phyloP scores from a whole-genome alignment of 2,797 vertebrate genomes.

The Myotis vivesi region DNA sequence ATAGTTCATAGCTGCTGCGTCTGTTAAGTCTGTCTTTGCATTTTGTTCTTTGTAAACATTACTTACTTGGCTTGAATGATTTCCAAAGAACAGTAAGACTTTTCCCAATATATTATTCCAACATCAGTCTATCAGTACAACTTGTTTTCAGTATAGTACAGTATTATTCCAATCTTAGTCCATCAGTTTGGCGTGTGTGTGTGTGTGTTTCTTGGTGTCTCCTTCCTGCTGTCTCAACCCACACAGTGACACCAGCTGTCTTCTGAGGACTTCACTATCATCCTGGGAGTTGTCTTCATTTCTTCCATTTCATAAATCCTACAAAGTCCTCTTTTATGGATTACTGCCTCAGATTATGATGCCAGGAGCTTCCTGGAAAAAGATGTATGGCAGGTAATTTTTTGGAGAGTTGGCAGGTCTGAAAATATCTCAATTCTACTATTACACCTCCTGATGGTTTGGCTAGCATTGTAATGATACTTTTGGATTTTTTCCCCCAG shows the following conservation, averaged over 20 bases:
- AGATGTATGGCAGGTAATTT: not conserved
- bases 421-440: slow-evolving; percentile 38
- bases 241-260: too few relatives aligned
- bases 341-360: not conserved
- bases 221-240: too few relatives aligned
- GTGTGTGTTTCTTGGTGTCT: too few relatives aligned
- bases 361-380: slow-evolving; percentile 34
- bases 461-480: not conserved
- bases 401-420: slow-evolving; percentile 20
- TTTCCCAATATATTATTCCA: not conserved
- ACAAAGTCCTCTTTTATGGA: not conserved
- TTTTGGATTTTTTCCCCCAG: not conserved
- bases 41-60: not conserved
- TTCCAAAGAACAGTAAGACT: not conserved
- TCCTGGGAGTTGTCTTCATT: not conserved
- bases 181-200: too few relatives aligned
- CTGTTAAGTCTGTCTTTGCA: not conserved
- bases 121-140: not conserved
- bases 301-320: not conserved
- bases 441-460: slow-evolving; percentile 13
- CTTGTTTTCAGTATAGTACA: too few relatives aligned
- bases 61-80: not conserved
- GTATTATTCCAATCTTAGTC: too few relatives aligned
- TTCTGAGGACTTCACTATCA: not conserved
- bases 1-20: not conserved